phyloP scores from a whole-genome alignment of 2,113 vertebrate genomes.

The Suricata suricatta region DNA sequence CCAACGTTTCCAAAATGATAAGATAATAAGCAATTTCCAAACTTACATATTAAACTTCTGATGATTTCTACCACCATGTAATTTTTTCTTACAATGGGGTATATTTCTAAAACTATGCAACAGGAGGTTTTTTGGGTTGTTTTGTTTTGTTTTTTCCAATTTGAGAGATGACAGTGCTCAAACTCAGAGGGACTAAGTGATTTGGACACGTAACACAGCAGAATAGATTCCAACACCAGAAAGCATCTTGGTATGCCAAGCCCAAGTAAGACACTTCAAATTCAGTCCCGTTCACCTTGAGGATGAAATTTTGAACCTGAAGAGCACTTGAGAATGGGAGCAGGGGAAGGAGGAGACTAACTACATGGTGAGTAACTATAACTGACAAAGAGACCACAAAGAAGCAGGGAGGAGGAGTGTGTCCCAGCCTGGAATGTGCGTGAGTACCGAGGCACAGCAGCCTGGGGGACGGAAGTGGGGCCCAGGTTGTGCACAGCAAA shows the following conservation, averaged over 20 bases:
- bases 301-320: not conserved
- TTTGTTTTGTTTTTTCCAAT: not conserved
- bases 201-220: not conserved
- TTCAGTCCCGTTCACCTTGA: not conserved
- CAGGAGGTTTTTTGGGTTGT: not conserved
- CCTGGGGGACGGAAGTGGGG: not conserved
- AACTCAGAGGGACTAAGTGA: not conserved
- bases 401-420: not conserved
- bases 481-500: not conserved
- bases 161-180: not conserved
- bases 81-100: not conserved
- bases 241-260: not conserved
- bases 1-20: not conserved
- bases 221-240: not conserved
- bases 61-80: not conserved
- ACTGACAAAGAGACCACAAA: not conserved
- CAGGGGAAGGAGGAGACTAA: not conserved
- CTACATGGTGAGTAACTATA: not conserved
- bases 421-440: not conserved
- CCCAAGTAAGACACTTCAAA: not conserved
- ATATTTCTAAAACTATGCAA: not conserved
- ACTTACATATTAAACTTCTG: not conserved
- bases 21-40: not conserved
- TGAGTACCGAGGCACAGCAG: not conserved
- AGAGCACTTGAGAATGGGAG: not conserved